Evolutionary conservation across 2,113 vertebrate species (phyloP), one percentile per base, ranked within the genome.

Genomic region (Oceanodroma tethys): DNA sequence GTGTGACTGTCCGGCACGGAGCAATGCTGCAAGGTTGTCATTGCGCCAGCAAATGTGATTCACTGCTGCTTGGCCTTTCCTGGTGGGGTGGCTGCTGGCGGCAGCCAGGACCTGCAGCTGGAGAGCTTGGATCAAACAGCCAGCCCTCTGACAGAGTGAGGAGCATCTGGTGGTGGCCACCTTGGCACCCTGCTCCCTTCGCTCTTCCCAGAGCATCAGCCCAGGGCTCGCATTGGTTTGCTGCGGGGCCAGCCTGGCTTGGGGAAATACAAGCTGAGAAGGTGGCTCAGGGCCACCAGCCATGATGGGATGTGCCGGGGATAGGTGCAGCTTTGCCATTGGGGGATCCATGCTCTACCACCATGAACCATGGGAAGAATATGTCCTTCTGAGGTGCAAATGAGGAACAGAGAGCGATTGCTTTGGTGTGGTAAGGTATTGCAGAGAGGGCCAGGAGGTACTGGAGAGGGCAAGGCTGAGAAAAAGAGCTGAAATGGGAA

Each of bases 221-320:
- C 4, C n/a, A 21, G 82, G 29, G 27, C n/a, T 83, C 0, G 0
- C 0, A 0, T 21, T 27, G 62, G 11, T 79, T 87, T 88, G 59
- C 43, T 4, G 0, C 9, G 13, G 25, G 45, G 10, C 22, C 63
- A 84, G 18, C 38, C n/a, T 55, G 59, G 22, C n/a, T 26, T 2
- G 0, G 12, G 14, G 16, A 72, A 11, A 25, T 53, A 42, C 32
- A 53, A 45, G n/a, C 47, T 42, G 34, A 73, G 53, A n/a, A 63
- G 8, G 70, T 36, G 50, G 48, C 53, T 90, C 12, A 6, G 45
- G 43, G n/a, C 38, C 45, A 43, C 30, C 26, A 48, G 38, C 66
- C 1, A 0, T 36, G 25, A 25, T 76, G 58, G 56, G 20, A 34
- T 0, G 1, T 60, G 29, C 36, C 18, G 12, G 29, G 21, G 4